A percentile compares a stretch with the other conserved stretches of the same genome.
These are phyloP conservation scores for Antechinus flavipes DNA, from an alignment of 2,113 vertebrate genomes.

Conservation along the genomic window DNA sequence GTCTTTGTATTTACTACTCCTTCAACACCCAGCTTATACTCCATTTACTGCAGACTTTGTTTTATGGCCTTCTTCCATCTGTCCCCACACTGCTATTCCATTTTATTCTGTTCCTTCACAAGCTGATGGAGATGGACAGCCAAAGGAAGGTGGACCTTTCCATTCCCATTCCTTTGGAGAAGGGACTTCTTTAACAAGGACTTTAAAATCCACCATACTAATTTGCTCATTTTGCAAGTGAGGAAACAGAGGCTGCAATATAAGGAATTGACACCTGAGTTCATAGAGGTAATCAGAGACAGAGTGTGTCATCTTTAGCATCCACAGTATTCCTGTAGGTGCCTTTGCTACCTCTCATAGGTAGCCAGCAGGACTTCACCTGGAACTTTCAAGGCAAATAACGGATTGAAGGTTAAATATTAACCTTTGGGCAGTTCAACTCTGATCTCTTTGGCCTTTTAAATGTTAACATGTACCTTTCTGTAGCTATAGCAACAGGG, in stretches of 20 bases:
- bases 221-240: background rate
- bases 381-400: background rate
- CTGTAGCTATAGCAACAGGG: background rate
- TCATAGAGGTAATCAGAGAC: background rate
- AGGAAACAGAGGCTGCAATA: background rate
- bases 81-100: background rate
- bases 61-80: background rate
- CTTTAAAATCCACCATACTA: background rate
- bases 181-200: background rate
- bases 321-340: background rate
- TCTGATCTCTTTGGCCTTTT: background rate
- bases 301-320: background rate
- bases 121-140: background rate
- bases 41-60: background rate
- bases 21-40: background rate
- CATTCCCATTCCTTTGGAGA: background rate
- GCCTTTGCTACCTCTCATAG: background rate
- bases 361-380: background rate
- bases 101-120: background rate
- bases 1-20: background rate
- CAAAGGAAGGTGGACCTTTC: background rate
- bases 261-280: background rate
- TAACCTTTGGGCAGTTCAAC: background rate
- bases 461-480: background rate
- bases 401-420: background rate